These are phyloP conservation scores for Periophthalmus modestus DNA, from an alignment of 2,113 vertebrate genomes.

Conservation along the genomic window DNA sequence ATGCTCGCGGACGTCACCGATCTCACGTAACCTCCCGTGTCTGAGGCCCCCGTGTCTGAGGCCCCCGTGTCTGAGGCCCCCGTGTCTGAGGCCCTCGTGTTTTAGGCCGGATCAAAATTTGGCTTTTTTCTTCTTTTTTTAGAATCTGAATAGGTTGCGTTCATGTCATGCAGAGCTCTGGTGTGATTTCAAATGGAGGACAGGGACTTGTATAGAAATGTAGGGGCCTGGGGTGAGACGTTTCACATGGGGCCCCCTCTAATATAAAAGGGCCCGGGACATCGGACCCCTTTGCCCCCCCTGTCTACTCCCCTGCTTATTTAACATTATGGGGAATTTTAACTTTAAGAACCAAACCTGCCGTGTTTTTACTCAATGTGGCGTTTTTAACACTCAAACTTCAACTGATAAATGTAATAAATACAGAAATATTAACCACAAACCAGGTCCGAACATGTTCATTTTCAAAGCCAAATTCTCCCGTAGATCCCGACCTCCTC, in stretches of 20 bases:
- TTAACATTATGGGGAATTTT: too few species aligned
- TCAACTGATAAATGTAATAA: too few species aligned
- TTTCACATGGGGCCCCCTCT: too few species aligned
- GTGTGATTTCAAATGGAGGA: neutral
- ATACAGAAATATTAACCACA: neutral
- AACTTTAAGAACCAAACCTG: too few species aligned
- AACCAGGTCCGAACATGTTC: neutral
- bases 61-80: conserved; percentile 75
- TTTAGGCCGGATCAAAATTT: conserved; percentile 73
- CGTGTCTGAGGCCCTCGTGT: conserved; percentile 77
- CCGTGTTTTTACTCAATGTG: too few species aligned
- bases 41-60: conserved; percentile 77
- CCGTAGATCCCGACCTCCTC: neutral
- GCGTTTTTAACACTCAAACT: neutral
- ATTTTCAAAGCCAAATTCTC: neutral
- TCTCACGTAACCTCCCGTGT: conserved; percentile 84
- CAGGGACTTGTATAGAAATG: neutral
- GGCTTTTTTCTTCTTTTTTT: conserved; percentile 75
- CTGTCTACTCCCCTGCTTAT: neutral
- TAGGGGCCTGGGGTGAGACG: too few species aligned
- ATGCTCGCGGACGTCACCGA: conserved; percentile 92
- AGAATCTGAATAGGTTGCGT: conserved; percentile 74
- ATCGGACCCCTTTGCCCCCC: too few species aligned
- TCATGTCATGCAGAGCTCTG: neutral
- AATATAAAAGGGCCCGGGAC: too few species aligned